Evolutionary conservation across 2,888 invertebrate genomes (phyloP).

Genomic region (Lithophane ornitopus): DNA sequence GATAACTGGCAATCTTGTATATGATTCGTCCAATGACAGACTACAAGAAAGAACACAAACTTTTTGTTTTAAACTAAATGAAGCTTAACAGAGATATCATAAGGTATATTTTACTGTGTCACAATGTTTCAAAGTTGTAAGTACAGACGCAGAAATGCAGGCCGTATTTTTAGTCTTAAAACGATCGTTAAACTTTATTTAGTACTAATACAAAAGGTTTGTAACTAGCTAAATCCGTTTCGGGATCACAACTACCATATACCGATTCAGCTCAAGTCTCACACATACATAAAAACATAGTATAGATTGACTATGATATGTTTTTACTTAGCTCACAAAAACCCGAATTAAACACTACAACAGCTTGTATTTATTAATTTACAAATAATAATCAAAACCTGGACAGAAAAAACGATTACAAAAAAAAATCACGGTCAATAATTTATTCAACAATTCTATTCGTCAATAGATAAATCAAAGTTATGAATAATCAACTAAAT

Average conservation of each 20-base stretch:
- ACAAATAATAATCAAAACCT: background rate
- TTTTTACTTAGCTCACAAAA: background rate
- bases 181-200: too few relatives aligned
- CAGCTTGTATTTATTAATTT: background rate
- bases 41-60: background rate
- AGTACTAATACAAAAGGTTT: slow-evolving; percentile 1
- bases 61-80: background rate
- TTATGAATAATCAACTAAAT: background rate
- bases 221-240: background rate
- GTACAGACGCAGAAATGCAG: too few relatives aligned
- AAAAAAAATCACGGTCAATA: background rate
- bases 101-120: too few relatives aligned
- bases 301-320: background rate
- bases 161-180: too few relatives aligned
- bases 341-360: background rate
- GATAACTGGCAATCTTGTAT: too few relatives aligned
- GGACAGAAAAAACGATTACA: background rate
- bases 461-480: background rate
- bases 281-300: background rate
- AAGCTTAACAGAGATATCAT: background rate
- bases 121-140: too few relatives aligned
- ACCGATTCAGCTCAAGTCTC: background rate
- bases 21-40: too few relatives aligned
- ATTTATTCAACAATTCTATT: background rate
- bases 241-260: slow-evolving; percentile 1